These are phyloP conservation scores for Lepus europaeus DNA, from an alignment of 2,113 vertebrate species.

Conservation along the genomic window DNA sequence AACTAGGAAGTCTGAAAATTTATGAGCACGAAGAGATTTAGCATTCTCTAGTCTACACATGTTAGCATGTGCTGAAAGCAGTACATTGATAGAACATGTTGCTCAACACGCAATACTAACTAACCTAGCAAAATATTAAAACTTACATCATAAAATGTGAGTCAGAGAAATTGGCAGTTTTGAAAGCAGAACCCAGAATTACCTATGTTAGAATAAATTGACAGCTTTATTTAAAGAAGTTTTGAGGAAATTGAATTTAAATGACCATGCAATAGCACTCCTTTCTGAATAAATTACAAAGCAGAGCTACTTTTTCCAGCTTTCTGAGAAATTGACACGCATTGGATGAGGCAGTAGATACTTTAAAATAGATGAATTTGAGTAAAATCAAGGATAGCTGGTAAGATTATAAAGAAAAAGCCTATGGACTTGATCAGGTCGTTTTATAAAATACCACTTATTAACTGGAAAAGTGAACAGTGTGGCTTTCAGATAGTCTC, in stretches of 20 bases:
- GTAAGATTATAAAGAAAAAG: constrained; percentile 33
- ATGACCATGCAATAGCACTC: background rate
- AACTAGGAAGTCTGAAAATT: background rate
- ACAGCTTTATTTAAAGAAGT: background rate
- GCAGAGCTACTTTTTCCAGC: constrained; percentile 7
- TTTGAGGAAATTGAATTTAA: constrained; percentile 28
- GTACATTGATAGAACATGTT: background rate
- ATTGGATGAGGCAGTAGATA: background rate
- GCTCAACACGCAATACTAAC: background rate
- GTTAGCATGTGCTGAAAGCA: background rate
- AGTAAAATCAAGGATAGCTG: background rate
- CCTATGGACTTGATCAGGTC: background rate
- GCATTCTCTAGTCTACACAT: background rate
- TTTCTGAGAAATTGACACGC: constrained; percentile 47
- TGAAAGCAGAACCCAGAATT: background rate
- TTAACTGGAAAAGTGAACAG: constrained; percentile 46
- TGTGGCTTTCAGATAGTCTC: constrained; percentile 12
- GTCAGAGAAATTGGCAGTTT: background rate
- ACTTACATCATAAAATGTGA: background rate
- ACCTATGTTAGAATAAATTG: background rate
- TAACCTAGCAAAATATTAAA: background rate
- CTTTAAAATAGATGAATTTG: constrained; percentile 21
- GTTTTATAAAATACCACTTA: constrained; percentile 53
- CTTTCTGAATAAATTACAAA: constrained; percentile 15
- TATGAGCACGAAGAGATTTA: background rate